These are phyloP conservation scores for Neoscelio sp. DNA, from an alignment of 2,888 invertebrate species.

Conservation along the genomic window DNA sequence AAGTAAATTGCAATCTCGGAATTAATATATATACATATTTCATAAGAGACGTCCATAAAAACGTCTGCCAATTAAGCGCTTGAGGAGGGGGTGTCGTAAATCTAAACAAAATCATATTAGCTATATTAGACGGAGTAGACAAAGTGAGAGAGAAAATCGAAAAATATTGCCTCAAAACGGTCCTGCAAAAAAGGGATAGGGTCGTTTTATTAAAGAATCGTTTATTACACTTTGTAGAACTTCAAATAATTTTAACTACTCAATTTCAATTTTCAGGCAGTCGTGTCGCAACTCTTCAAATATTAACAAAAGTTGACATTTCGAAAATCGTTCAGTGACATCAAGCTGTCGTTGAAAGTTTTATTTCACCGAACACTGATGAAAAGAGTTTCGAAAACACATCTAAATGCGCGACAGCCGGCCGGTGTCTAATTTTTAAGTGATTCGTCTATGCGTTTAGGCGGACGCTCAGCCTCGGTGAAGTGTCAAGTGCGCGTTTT, in stretches of 20 bases:
- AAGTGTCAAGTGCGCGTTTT: too few relatives aligned
- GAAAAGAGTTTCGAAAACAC: too few relatives aligned
- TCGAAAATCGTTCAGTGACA: too few relatives aligned
- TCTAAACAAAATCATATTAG: conserved; percentile 60
- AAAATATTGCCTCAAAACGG: conserved; percentile 32
- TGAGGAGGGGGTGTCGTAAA: conserved; percentile 48
- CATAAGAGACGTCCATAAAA: conserved; percentile 44
- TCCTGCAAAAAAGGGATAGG: conserved; percentile 9
- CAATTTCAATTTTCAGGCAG: background rate
- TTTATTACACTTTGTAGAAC: conserved; percentile 35
- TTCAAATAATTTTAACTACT: background rate
- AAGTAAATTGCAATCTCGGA: conserved; percentile 44
- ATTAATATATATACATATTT: conserved; percentile 53
- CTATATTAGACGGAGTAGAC: conserved; percentile 48
- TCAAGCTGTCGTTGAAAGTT: too few relatives aligned
- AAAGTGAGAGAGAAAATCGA: conserved; percentile 27
- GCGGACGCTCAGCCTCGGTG: too few relatives aligned
- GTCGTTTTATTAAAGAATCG: conserved; percentile 46
- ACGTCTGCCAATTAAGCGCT: conserved; percentile 56
- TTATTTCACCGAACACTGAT: too few relatives aligned
- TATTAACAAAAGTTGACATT: too few relatives aligned
- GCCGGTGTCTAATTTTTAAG: too few relatives aligned
- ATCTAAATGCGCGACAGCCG: too few relatives aligned
- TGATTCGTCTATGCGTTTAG: too few relatives aligned
- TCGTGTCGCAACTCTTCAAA: too few relatives aligned